Percentiles rank a stretch among this genome's conserved stretches.
Evolutionary conservation across 1,140 invertebrate genomes (phyloP).

Genomic region (Oryzaephilus surinamensis): DNA sequence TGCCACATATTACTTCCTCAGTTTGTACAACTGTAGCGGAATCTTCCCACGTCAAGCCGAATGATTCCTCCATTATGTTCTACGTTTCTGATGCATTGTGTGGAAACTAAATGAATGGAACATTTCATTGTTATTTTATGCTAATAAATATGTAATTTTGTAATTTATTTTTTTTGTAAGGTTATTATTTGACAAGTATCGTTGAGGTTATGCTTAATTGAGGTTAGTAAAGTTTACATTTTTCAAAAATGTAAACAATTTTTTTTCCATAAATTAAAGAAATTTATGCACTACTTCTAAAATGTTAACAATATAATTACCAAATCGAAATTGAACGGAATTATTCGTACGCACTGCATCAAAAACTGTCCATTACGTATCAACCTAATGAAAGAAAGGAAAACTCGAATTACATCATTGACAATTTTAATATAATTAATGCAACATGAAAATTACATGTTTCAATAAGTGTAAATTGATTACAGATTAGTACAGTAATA

Average conservation of each 20-base stretch:
- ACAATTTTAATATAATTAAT: not conserved
- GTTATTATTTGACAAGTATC: conserved; percentile 36
- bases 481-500: too few species aligned
- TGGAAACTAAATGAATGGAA: not conserved
- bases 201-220: conserved; percentile 39
- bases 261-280: conserved; percentile 2
- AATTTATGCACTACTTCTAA: too few species aligned
- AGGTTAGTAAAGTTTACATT: conserved; percentile 33
- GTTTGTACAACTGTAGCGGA: conserved; percentile 45
- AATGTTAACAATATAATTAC: not conserved
- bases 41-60: conserved; percentile 45
- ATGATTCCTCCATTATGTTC: conserved; percentile 38
- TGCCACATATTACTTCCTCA: conserved; percentile 53
- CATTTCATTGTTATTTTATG: not conserved
- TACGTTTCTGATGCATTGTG: conserved; percentile 4
- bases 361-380: conserved; percentile 21
- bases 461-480: conserved; percentile 18
- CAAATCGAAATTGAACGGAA: conserved; percentile 1
- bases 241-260: conserved; percentile 35
- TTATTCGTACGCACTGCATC: conserved; percentile 2
- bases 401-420: conserved; percentile 30
- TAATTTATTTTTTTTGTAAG: conserved; percentile 5
- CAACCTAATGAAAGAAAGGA: conserved; percentile 18
- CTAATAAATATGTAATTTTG: conserved; percentile 5
- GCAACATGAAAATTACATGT: conserved; percentile 4